Percentiles rank a stretch among this genome's conserved stretches.
phyloP scores from a whole-genome alignment of 1,140 invertebrate genomes.

The Cydia amplana region DNA sequence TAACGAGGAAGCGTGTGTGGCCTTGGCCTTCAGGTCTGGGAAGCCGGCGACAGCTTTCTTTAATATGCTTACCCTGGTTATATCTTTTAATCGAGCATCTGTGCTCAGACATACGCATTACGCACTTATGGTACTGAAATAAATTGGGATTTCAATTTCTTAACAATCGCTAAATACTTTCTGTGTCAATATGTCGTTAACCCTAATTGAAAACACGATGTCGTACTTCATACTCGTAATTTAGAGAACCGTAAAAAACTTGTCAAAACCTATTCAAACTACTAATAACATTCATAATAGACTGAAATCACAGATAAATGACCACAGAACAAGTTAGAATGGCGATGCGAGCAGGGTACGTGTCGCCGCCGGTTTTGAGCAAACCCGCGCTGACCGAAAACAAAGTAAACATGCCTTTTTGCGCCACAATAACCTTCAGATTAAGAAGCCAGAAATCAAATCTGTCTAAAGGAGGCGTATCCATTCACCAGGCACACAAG shows the following conservation, averaged over 20 bases:
- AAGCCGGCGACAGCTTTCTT: conserved; percentile 3
- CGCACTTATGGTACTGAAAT: too few relatives aligned
- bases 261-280: background rate
- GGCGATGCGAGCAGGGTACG: too few relatives aligned
- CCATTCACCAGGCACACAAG: too few relatives aligned
- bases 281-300: background rate
- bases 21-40: background rate
- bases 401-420: too few relatives aligned
- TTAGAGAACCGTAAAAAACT: background rate
- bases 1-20: background rate
- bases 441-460: too few relatives aligned
- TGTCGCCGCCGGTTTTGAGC: too few relatives aligned
- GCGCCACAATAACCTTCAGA: too few relatives aligned
- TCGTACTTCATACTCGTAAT: background rate
- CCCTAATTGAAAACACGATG: background rate
- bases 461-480: too few relatives aligned
- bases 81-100: background rate
- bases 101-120: background rate
- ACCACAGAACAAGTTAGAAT: too few relatives aligned
- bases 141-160: too few relatives aligned
- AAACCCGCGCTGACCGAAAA: too few relatives aligned
- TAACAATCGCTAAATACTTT: too few relatives aligned
- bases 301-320: background rate
- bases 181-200: background rate
- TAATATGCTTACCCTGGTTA: background rate